Evolutionary conservation across 2,797 vertebrate genomes (phyloP).

Genomic region (Acridotheres tristis): DNA sequence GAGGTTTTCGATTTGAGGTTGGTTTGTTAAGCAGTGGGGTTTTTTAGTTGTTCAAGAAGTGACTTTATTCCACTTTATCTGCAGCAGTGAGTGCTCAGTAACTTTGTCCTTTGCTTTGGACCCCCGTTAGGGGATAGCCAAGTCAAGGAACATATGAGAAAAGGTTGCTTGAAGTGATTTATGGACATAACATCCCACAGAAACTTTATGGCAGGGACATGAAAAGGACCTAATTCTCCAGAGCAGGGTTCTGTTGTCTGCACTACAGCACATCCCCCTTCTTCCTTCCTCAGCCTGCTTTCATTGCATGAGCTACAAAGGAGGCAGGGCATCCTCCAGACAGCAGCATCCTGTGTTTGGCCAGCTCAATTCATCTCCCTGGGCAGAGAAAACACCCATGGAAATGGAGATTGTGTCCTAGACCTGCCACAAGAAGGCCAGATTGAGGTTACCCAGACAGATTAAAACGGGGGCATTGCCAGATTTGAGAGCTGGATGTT

Average conservation of each 20-base stretch:
- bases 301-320: background rate
- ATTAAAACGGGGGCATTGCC: accelerated
- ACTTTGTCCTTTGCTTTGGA: background rate
- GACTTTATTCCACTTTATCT: background rate
- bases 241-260: background rate
- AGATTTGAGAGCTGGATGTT: background rate
- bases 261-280: background rate
- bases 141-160: background rate
- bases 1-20: background rate
- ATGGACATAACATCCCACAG: background rate
- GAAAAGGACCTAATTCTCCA: background rate
- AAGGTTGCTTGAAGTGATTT: background rate
- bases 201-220: background rate
- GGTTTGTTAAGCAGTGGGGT: background rate
- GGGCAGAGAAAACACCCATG: background rate
- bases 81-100: background rate
- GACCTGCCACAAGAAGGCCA: background rate
- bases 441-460: background rate
- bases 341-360: background rate
- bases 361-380: background rate
- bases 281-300: background rate
- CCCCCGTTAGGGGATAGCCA: background rate
- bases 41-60: background rate
- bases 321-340: background rate
- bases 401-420: background rate